phyloP scores from a whole-genome alignment of 2,113 vertebrate genomes.

The Brienomyrus brachyistius region DNA sequence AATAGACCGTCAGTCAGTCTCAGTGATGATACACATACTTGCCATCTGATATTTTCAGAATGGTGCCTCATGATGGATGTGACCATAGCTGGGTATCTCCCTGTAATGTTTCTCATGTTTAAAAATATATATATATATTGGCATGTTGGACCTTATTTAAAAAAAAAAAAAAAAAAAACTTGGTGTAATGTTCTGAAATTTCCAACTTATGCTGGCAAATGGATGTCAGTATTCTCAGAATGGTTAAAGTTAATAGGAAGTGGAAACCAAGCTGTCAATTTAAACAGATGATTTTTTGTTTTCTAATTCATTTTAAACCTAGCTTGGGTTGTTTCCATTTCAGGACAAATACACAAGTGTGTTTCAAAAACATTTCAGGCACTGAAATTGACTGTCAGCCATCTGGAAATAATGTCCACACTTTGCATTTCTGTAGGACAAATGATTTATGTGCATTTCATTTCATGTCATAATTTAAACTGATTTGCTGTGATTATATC shows the following conservation, averaged over 20 bases:
- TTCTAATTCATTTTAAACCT: not conserved
- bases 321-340: not conserved
- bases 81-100: not conserved
- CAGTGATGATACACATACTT: not conserved
- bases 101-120: not conserved
- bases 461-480: not conserved
- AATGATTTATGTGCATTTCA: not conserved
- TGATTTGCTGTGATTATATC: not conserved
- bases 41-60: not conserved
- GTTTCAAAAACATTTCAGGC: not conserved
- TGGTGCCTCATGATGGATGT: not conserved
- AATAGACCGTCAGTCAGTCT: not conserved
- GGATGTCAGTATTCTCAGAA: not conserved
- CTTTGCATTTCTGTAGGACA: not conserved
- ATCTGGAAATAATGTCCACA: not conserved
- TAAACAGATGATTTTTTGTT: not conserved
- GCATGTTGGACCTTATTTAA: not conserved
- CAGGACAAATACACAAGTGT: not conserved
- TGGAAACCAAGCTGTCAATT: not conserved
- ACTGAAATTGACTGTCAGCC: not conserved
- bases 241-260: not conserved
- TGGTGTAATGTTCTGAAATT: not conserved
- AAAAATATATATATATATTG: not conserved
- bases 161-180: not conserved
- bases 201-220: not conserved